These are phyloP conservation scores for Cerastis rubricosa DNA, from an alignment of 2,888 invertebrate genomes.

Conservation along the genomic window DNA sequence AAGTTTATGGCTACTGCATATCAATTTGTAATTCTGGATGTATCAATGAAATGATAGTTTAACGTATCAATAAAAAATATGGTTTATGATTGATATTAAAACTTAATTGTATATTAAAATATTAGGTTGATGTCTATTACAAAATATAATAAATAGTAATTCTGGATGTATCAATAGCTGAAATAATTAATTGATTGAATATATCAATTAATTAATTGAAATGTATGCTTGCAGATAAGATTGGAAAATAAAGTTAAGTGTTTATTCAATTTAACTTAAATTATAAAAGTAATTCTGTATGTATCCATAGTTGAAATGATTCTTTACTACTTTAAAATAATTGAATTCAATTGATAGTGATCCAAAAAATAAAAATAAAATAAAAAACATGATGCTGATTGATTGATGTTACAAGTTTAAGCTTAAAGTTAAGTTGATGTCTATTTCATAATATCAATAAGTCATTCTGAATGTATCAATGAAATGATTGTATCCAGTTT, in stretches of 20 bases:
- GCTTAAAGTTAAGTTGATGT: not conserved
- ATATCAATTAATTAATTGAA: too few relatives aligned
- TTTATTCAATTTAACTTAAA: too few relatives aligned
- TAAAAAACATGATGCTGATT: too few relatives aligned
- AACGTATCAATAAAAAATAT: too few relatives aligned
- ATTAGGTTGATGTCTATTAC: constrained; percentile 9
- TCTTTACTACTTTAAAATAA: not conserved
- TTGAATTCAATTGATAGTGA: too few relatives aligned
- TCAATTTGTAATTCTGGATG: too few relatives aligned
- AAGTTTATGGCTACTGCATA: too few relatives aligned
- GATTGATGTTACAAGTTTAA: not conserved
- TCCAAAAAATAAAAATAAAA: too few relatives aligned
- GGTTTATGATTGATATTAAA: not conserved
- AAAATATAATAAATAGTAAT: not conserved
- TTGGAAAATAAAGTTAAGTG: too few relatives aligned
- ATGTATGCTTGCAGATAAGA: too few relatives aligned
- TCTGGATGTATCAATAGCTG: not conserved
- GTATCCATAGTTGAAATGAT: not conserved
- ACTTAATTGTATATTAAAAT: not conserved
- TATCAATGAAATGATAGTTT: too few relatives aligned
- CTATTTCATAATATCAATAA: constrained; percentile 1
- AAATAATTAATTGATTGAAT: too few relatives aligned
- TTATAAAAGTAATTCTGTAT: constrained; percentile 12
- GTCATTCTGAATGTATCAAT: not conserved
- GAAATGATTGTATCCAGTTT: not conserved